A percentile compares a stretch with the other conserved stretches of the same genome.
phyloP scores from a whole-genome alignment of 1,140 invertebrate species.

The Drosophila pseudoobscura region DNA sequence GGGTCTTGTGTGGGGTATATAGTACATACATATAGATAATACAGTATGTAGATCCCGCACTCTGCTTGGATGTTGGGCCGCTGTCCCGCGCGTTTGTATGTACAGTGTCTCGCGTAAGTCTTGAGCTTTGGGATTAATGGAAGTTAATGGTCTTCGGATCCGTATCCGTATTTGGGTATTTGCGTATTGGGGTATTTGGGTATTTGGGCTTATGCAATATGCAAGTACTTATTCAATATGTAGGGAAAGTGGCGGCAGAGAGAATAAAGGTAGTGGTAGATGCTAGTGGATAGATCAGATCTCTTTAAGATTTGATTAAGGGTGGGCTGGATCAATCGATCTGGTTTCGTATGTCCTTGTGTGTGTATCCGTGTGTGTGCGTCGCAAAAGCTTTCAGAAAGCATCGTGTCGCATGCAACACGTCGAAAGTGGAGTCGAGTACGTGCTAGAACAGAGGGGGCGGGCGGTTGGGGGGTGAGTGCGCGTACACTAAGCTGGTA shows the following conservation, averaged over 20 bases:
- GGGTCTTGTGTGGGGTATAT: too few species aligned
- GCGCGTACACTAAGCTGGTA: too few species aligned
- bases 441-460: too few species aligned
- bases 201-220: not conserved
- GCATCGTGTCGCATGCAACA: not conserved
- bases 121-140: slow-evolving; percentile 36
- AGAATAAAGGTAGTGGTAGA: slow-evolving; percentile 16
- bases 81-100: slow-evolving; percentile 30
- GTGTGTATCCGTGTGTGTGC: not conserved
- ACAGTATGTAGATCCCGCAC: slow-evolving; percentile 3
- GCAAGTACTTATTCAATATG: slow-evolving; percentile 11
- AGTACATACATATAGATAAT: slow-evolving; percentile 1
- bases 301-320: slow-evolving; percentile 41
- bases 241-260: slow-evolving; percentile 20
- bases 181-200: not conserved
- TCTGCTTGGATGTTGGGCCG: slow-evolving; percentile 3
- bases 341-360: slow-evolving; percentile 4
- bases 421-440: too few species aligned
- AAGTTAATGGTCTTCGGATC: slow-evolving; percentile 17
- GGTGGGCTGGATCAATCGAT: slow-evolving; percentile 41
- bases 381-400: slow-evolving; percentile 30
- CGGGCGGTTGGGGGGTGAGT: too few species aligned
- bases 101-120: slow-evolving; percentile 37
- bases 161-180: slow-evolving; percentile 13
- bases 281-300: slow-evolving; percentile 31